Percentiles rank a stretch among this genome's conserved stretches.
Evolutionary conservation across 2,113 vertebrate genomes (phyloP).

Genomic region (Sula dactylatra): DNA sequence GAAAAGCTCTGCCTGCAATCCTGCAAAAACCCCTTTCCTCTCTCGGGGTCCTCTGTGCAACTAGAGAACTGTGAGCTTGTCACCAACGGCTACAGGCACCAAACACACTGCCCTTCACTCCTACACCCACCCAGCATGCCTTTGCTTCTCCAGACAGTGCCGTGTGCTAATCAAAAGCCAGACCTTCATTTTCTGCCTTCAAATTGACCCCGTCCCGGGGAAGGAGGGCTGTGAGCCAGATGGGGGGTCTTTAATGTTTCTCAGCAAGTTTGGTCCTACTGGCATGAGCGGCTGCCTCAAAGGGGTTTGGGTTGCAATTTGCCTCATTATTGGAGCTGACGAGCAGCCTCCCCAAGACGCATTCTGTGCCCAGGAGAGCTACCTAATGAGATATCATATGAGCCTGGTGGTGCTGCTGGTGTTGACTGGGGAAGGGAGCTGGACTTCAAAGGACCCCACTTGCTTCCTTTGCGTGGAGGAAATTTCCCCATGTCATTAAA

Average conservation of each 20-base stretch:
- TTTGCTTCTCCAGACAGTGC: neutral
- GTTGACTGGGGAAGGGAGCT: neutral
- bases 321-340: neutral
- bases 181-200: neutral
- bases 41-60: neutral
- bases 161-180: neutral
- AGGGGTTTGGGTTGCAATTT: neutral
- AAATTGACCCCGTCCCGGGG: neutral
- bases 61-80: neutral
- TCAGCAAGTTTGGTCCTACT: neutral
- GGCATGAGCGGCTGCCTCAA: neutral
- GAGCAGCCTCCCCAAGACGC: neutral
- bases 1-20: neutral
- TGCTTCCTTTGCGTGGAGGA: neutral
- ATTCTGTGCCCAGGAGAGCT: neutral
- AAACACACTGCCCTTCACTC: neutral
- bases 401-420: neutral
- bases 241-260: neutral
- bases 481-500: neutral
- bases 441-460: neutral
- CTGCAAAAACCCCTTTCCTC: neutral
- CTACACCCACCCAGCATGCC: neutral
- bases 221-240: neutral
- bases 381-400: neutral
- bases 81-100: neutral